Percentiles rank a stretch among this genome's conserved stretches.
Evolutionary conservation across 2,797 vertebrate genomes (phyloP).

Genomic region (Hyperoplus lanceolatus): DNA sequence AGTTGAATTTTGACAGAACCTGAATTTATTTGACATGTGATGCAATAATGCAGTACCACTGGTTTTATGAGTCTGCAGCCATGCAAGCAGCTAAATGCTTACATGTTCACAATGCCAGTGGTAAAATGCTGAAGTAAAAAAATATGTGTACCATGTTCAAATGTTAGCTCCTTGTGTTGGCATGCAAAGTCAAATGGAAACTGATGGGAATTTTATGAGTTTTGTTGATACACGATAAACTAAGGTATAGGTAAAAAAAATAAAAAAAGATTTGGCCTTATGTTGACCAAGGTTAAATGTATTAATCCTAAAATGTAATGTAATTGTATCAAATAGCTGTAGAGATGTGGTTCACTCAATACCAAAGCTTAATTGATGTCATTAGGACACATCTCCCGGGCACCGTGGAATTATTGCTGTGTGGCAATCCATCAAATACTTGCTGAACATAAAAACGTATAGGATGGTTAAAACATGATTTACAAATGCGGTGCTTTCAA

Average conservation of each 20-base stretch:
- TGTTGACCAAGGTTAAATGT: background rate
- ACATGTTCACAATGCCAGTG: background rate
- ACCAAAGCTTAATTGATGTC: background rate
- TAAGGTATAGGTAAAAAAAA: background rate
- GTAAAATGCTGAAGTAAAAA: background rate
- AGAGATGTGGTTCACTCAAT: background rate
- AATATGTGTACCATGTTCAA: background rate
- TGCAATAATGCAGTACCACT: background rate
- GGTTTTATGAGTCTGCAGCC: too few species aligned
- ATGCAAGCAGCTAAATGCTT: background rate
- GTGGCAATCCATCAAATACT: background rate
- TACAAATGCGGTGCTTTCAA: background rate
- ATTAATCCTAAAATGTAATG: background rate
- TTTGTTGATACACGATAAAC: background rate
- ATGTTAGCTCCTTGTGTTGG: background rate
- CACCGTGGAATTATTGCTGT: too few species aligned
- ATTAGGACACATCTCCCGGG: background rate
- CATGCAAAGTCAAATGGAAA: background rate
- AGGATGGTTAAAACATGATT: background rate
- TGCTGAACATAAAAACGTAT: background rate
- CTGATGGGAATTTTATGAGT: background rate
- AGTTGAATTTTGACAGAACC: background rate
- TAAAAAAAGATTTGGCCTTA: background rate
- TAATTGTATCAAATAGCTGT: background rate
- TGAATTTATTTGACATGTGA: constrained; percentile 7